These are phyloP conservation scores for Phaethon lepturus DNA, from an alignment of 2,113 vertebrate species.

Conservation along the genomic window DNA sequence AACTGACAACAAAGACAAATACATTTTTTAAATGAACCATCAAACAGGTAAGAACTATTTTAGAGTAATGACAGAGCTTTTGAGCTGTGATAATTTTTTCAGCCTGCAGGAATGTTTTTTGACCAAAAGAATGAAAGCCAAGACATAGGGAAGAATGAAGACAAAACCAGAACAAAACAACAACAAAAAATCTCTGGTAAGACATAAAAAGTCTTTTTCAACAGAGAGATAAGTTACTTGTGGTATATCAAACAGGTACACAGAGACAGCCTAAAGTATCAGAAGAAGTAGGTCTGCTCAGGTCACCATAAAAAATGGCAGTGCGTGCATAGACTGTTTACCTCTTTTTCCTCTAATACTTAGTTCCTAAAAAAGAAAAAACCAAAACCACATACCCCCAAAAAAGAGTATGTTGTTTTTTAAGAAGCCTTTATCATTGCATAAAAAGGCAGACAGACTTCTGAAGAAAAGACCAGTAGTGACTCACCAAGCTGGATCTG, in stretches of 20 bases:
- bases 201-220: neutral
- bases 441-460: neutral
- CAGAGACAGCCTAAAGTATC: neutral
- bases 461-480: neutral
- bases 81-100: neutral
- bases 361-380: neutral
- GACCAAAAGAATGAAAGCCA: neutral
- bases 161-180: neutral
- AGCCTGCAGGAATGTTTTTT: neutral
- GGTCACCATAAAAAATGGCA: neutral
- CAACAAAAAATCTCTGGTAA: neutral
- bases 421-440: neutral
- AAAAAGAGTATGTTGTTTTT: neutral
- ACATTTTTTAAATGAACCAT: neutral
- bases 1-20: neutral
- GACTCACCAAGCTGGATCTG: neutral
- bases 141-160: neutral
- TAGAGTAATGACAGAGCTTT: neutral
- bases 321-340: neutral
- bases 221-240: neutral
- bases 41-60: neutral
- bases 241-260: neutral
- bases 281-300: neutral
- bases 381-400: no score
- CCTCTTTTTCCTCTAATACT: neutral